Base-by-base conservation (phyloP, 2,888 invertebrate species). In the Ectemnius continuus region DNA sequence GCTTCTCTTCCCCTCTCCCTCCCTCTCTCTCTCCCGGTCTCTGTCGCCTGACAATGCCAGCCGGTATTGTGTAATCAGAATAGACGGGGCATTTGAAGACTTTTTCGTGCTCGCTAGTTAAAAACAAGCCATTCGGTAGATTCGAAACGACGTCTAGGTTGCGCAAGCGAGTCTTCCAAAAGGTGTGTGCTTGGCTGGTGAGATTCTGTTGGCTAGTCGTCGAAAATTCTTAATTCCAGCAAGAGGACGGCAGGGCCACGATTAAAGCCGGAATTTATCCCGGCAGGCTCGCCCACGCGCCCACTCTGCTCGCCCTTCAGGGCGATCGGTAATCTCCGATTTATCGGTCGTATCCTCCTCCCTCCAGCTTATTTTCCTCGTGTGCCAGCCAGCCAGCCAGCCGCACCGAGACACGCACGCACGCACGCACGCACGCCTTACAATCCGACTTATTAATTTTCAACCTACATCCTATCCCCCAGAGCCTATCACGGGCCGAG, bases 281-380 rank as follows among this genome's bases (percentile, higher is more conserved):
- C 65, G 36, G 45, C 82, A 70, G 80, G 80, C 83, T 83, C 82
- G 80, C 36, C 36, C 36, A 36, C 36, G 36, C 36, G 36, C 8
- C 36, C 76, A 75, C 75, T 73, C 75, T 73, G 58, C 52, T 52
- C 52, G 52, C 68, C 61, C 48, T 67, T 67, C 71, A 78, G 68
- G 75, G 75, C 69, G 76, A 82, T 82, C 78, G 83, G 83, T 82
- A 82, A 82, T 82, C 82, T 79, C 18, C 79, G 79, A 83, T 82
- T 82, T 82, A 82, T 82, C 75, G 77, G 28, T 70, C 65, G 65
- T 78, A 70, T 67, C 57, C 63, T 23, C 46, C 20, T 23, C 65
- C 46, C 60, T 52, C 56, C 45, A 20, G 23, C 36, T 69, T 61
- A 68, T 61, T 64, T 59, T 59, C 58, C 61, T 56, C 16, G 47